Conservation (phyloP, 2,888 invertebrate genomes). For the Cetonia aurata region DNA sequence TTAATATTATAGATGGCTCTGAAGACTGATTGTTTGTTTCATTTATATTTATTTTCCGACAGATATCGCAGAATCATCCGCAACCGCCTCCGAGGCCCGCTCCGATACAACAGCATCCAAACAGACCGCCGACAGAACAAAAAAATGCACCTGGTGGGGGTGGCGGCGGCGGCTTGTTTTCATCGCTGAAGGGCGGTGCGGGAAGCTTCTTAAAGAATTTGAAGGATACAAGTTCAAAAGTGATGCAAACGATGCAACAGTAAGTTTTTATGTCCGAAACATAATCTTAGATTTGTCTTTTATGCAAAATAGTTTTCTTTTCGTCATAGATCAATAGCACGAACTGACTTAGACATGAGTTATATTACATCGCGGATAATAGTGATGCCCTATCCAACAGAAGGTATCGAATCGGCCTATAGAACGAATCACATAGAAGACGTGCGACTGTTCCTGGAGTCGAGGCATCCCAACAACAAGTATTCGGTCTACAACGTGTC, state of each 20-base stretch:
- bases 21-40: no score
- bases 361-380: constrained; percentile 92
- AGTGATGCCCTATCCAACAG: constrained; percentile 96
- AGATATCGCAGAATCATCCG: constrained; percentile 37
- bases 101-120: constrained; percentile 56
- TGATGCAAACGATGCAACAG: constrained; percentile 97
- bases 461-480: constrained; percentile 78
- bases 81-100: constrained; percentile 63
- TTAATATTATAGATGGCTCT: no score
- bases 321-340: constrained; percentile 79
- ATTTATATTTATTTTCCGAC: background rate
- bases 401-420: constrained; percentile 93
- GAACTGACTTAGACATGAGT: constrained; percentile 90
- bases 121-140: constrained; percentile 56
- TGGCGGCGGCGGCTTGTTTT: constrained; percentile 80
- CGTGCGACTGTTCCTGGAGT: constrained; percentile 84
- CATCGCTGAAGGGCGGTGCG: constrained; percentile 92
- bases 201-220: constrained; percentile 93
- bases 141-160: constrained; percentile 53
- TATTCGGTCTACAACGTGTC: constrained; percentile 90
- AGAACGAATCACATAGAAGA: constrained; percentile 94
- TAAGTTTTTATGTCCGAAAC: constrained; percentile 65
- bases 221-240: constrained; percentile 95
- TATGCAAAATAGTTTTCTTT: constrained; percentile 28
- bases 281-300: constrained; percentile 28